phyloP scores from a whole-genome alignment of 2,797 vertebrate species.

The Muraenolepis orangiensis region DNA sequence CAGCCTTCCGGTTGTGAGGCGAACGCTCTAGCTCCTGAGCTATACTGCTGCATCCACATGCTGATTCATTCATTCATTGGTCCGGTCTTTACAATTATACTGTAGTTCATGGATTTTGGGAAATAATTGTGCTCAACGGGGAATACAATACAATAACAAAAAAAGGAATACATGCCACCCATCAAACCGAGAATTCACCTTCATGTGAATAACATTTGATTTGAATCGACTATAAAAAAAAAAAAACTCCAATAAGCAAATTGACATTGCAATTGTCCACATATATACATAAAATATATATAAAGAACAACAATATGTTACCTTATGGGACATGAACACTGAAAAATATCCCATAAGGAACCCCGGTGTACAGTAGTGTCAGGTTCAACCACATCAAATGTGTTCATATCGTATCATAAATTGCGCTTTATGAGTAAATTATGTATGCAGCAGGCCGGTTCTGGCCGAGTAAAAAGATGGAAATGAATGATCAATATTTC shows the following conservation, averaged over 20 bases:
- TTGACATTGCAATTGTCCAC: neutral
- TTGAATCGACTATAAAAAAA: neutral
- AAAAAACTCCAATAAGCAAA: neutral
- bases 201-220: neutral
- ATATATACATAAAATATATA: neutral
- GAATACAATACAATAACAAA: too few relatives aligned
- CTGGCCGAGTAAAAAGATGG: neutral
- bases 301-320: neutral
- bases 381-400: conserved; percentile 3
- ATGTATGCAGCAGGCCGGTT: conserved; percentile 18
- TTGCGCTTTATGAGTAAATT: conserved; percentile 12
- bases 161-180: too few relatives aligned
- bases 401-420: conserved; percentile 1
- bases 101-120: neutral
- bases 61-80: neutral
- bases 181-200: neutral
- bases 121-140: neutral
- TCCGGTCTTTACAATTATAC: too few relatives aligned
- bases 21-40: too few relatives aligned
- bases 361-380: conserved; percentile 5
- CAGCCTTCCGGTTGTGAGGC: too few relatives aligned
- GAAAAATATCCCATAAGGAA: neutral
- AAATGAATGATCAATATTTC: conserved; percentile 31
- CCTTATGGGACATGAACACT: neutral
- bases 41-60: neutral